Evolutionary conservation across 37 sponge, comb jelly and placozoan species (phyloP), one percentile per base, ranked within the genome.

Genomic region (Ephydatia muelleri): DNA sequence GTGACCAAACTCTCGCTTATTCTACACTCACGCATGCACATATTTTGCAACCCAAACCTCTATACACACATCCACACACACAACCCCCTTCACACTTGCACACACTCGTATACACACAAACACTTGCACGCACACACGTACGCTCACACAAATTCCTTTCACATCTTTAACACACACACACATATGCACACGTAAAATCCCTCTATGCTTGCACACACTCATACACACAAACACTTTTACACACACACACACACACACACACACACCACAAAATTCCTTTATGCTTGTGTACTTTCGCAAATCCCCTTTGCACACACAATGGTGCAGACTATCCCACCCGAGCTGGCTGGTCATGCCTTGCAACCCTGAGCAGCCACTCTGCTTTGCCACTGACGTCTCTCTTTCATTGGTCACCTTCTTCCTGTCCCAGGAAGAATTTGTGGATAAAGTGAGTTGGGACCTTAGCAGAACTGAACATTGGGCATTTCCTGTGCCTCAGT

Each of bases 371-470:
- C 85, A 83, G 76, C 85, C 83, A 3, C 21, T 83, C 30, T 89
- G 75, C 33, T 64, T 89, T 5, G 75, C 70, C 38, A 79, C 70
- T 40, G 40, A 72, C 5, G 73, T 74, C 70, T 37, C 68, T 2
- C 85, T 89, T 19, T 36, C 76, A n/a, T 31, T 89, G 6, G 75
- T 80, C 16, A 69, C 85, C 3, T 80, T 84, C 68, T 34, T 48
- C 68, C 69, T 89, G 21, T 80, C 81, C n/a, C 90, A 84, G 64
- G 90, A 89, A 27, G 85, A 89, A 67, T 84, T 89, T 80, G 81
- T 89, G n/a, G 80, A 68, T 49, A 89, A 84, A 85, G 90, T 88
- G 57, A 34, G 28, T 30, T 28, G 19, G 22, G 3, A 39, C 32
- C 32, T 72, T 70, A n/a, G n/a, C n/a, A n/a, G n/a, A n/a, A n/a